Base-by-base conservation (phyloP, 2,888 invertebrate species). In the Leptinotarsa juncta region DNA sequence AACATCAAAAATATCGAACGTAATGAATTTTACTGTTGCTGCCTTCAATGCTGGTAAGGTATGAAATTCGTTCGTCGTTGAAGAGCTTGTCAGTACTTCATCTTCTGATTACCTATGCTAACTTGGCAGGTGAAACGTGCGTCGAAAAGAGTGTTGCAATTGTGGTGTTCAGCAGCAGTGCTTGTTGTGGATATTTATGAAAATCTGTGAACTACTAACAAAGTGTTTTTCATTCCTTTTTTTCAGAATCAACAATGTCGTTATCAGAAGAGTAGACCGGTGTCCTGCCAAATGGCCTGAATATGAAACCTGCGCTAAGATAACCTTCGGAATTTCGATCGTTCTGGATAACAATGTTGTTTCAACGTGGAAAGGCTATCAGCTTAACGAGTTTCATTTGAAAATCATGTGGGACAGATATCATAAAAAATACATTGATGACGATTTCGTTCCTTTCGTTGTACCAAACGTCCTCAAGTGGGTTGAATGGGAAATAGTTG, bases 281-380 rank as follows among this genome's bases (percentile, higher is more conserved):
- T 82, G 82, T 67, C 72, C 79, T 14, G 16, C 74, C 14, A 60
- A 62, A 10, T 82, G 81, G 80, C 75, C 77, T 50, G 73, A 77
- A 57, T 74, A 72, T 32, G 79, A 78, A 5, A 76, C 68, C 16
- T 82, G 82, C 69, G 70, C 72, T 14, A 60, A 75, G 65, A 60
- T 82, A 15, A 81, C 70, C 16, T 82, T 82, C 66, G 71, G 77
- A 14, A 65, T 82, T 14, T 80, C 82, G 10, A 76, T 82, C 65
- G 23, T 77, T 16, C 65, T 71, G 16, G 70, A 72, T 18, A 70
- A 80, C 5, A 51, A 73, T 23, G 16, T 71, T 12, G 15, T 65
- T 32, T 62, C 76, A 1, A 12, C 23, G n/a, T 82, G 81, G 81
- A 55, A 16, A 4, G 81, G 81, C n/a, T 82, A 82, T 65, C 81